phyloP scores from a whole-genome alignment of 2,888 invertebrate species.

The Eurois occulta region DNA sequence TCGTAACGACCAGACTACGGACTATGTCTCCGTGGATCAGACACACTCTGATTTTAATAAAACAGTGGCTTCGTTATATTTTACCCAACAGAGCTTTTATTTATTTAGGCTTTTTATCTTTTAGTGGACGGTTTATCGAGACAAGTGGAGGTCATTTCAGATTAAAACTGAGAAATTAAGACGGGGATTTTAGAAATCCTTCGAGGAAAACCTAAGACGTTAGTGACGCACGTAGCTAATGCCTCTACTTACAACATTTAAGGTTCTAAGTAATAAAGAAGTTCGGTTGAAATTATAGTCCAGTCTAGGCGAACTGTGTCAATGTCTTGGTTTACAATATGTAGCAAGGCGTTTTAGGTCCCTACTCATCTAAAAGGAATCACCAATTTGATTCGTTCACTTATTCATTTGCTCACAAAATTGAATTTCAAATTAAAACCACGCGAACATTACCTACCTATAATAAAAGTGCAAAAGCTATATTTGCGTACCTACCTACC shows the following conservation, averaged over 20 bases:
- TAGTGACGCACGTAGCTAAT: constrained; percentile 41
- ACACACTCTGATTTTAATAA: constrained; percentile 1
- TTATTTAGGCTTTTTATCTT: not conserved
- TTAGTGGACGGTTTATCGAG: constrained; percentile 3
- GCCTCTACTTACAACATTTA: constrained; percentile 8
- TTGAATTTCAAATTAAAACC: not conserved
- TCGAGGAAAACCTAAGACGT: constrained; percentile 42
- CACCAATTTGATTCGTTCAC: not conserved
- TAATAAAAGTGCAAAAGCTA: not conserved
- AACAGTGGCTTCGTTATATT: not conserved
- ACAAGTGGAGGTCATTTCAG: constrained; percentile 34
- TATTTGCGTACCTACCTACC: not conserved
- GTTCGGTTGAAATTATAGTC: not conserved
- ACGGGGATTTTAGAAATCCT: constrained; percentile 50
- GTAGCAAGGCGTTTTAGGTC: not conserved
- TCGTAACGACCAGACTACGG: not conserved
- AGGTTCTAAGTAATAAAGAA: not conserved
- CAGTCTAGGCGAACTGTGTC: not conserved
- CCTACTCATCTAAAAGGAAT: not conserved
- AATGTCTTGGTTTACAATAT: not conserved
- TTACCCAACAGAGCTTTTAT: constrained; percentile 20
- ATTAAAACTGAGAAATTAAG: constrained; percentile 41
- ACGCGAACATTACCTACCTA: not conserved
- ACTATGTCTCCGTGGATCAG: not conserved
- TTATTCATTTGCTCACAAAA: not conserved